Evolutionary conservation across 1,140 invertebrate species (phyloP).

Genomic region (Drosophila erecta): DNA sequence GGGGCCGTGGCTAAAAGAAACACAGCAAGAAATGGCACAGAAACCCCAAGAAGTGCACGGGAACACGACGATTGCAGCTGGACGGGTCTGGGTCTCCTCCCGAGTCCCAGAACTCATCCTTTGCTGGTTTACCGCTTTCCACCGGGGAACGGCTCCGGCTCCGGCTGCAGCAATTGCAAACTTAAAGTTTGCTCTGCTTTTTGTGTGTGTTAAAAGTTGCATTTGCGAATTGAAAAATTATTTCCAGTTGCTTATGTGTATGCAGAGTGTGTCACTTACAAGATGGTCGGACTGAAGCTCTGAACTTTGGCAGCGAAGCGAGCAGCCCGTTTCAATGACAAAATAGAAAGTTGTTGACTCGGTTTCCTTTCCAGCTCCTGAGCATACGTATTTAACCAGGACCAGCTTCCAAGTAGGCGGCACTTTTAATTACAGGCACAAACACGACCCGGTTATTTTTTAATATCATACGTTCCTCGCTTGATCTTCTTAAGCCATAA

Average conservation of each 20-base stretch:
- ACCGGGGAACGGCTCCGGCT: slow-evolving; percentile 51
- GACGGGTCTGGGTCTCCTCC: slow-evolving; percentile 19
- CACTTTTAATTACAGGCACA: slow-evolving; percentile 66
- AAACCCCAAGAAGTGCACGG: slow-evolving; percentile 65
- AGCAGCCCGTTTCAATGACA: slow-evolving; percentile 67
- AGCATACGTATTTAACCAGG: slow-evolving; percentile 29
- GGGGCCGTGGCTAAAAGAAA: slow-evolving; percentile 64
- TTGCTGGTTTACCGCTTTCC: slow-evolving; percentile 61
- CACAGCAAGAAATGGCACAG: slow-evolving; percentile 58
- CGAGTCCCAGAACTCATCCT: neutral
- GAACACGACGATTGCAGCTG: slow-evolving; percentile 73
- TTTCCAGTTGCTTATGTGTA: slow-evolving; percentile 77
- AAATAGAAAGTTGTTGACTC: slow-evolving; percentile 81
- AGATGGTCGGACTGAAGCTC: slow-evolving; percentile 20
- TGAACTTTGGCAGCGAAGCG: slow-evolving; percentile 19
- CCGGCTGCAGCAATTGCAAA: slow-evolving; percentile 63
- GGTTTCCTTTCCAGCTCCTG: slow-evolving; percentile 65
- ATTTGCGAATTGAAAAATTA: slow-evolving; percentile 82
- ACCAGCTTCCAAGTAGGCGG: slow-evolving; percentile 21
- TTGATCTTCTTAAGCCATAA: slow-evolving; percentile 28
- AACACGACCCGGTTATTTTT: slow-evolving; percentile 28
- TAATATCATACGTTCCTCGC: slow-evolving; percentile 25
- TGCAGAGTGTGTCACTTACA: slow-evolving; percentile 77
- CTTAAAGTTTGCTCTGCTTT: slow-evolving; percentile 66
- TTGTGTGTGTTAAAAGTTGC: slow-evolving; percentile 73